Evolutionary conservation across 1,140 invertebrate genomes (phyloP).

Genomic region (Archegozetes longisetosus): DNA sequence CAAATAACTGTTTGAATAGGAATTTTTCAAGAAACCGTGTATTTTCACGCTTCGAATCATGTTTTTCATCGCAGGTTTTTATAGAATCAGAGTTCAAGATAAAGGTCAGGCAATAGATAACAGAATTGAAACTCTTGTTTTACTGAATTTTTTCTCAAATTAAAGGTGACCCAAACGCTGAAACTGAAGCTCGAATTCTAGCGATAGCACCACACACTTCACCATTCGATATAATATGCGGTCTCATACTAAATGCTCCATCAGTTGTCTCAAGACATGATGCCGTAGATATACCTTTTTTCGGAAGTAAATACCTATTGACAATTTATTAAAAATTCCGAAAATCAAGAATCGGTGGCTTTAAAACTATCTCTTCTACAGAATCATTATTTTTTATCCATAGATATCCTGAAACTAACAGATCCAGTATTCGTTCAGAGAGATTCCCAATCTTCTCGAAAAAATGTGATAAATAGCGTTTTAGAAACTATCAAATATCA

Average conservation of each 20-base stretch:
- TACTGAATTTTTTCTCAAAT: not conserved
- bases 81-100: not conserved
- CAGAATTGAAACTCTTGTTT: too few species aligned
- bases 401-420: conserved; percentile 9
- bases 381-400: not conserved
- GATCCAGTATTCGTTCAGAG: conserved; percentile 14
- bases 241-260: conserved; percentile 58
- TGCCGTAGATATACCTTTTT: conserved; percentile 55
- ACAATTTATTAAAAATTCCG: too few species aligned
- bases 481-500: conserved; percentile 3
- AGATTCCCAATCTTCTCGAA: conserved; percentile 3
- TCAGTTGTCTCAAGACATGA: conserved; percentile 74
- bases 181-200: conserved; percentile 59
- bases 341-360: too few species aligned
- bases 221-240: conserved; percentile 70
- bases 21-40: not conserved
- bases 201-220: conserved; percentile 78
- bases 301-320: conserved; percentile 55
- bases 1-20: not conserved
- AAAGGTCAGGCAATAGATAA: not conserved
- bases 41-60: not conserved
- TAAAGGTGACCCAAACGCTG: not conserved
- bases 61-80: conserved; percentile 6
- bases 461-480: not conserved
- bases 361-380: not conserved